Conservation (phyloP, 2,888 invertebrate species). For the Hermaeophaga mercurialis region DNA sequence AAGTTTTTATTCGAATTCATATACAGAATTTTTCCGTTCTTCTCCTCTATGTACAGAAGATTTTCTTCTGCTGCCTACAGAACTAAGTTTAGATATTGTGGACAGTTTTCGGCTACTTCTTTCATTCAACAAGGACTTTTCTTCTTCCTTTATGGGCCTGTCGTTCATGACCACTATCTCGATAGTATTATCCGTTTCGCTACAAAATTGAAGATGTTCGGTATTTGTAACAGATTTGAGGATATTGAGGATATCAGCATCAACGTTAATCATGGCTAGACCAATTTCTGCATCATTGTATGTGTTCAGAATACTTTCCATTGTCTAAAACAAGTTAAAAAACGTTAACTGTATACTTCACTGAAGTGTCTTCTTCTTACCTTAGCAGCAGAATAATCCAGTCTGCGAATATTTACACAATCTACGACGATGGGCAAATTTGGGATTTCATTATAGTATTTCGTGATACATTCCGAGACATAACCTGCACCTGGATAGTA, state of each 20-base stretch:
- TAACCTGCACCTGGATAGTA: slow-evolving; percentile 75
- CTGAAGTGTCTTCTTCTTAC: no score
- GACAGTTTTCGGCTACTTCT: slow-evolving; percentile 11
- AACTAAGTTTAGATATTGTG: not conserved
- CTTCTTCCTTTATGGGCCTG: slow-evolving; percentile 1
- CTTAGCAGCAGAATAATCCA: slow-evolving; percentile 73
- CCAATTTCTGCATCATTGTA: slow-evolving; percentile 60
- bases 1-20: slow-evolving; percentile 33
- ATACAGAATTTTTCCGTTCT: slow-evolving; percentile 30
- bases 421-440: slow-evolving; percentile 67
- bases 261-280: slow-evolving; percentile 60
- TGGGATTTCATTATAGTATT: slow-evolving; percentile 56
- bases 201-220: slow-evolving; percentile 32
- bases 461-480: slow-evolving; percentile 63
- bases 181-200: slow-evolving; percentile 29
- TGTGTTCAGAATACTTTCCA: slow-evolving; percentile 63
- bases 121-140: slow-evolving; percentile 13
- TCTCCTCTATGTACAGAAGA: not conserved
- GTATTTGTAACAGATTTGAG: slow-evolving; percentile 41
- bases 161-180: slow-evolving; percentile 22
- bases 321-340: slow-evolving; percentile 55
- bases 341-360: not conserved
- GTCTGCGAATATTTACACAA: slow-evolving; percentile 65
- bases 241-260: slow-evolving; percentile 45
- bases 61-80: not conserved